Evolutionary conservation across 2,888 invertebrate species (phyloP), one percentile per base, ranked within the genome.

Genomic region (Thumatha senex): DNA sequence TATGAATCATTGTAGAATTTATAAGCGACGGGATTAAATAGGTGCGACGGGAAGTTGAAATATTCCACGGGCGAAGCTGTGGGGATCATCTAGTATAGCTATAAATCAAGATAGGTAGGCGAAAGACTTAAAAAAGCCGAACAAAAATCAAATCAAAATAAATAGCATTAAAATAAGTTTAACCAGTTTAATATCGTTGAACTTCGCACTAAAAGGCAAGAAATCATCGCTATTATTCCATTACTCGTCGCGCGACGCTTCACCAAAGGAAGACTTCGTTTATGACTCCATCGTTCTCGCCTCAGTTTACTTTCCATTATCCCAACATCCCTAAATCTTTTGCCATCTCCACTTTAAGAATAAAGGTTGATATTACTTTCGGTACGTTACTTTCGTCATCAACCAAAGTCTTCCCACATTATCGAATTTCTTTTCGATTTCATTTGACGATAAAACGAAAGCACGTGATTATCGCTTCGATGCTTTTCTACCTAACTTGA

Each of bases 361-460:
- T 33, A 33, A 42, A 42, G 10, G n/a, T 15, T 8, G n/a, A n/a
- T 34, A 31, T 34, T 43, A 34, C 33, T 34, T 9, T 18, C 18
- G 14, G 18, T 14, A 33, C n/a, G 12, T 34, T 43, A 42, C 42
- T 15, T 33, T n/a, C 14, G 11, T 42, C 18, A 14, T 43, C 40
- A 30, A n/a, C 24, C 24, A 8, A 24, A 24, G 24, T 15, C 42
- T 34, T 18, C 31, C 10, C 7, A 39, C 31, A 33, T 33, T 31
- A 15, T 31, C 12, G 15, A 15, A 7, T 7, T 30, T 18, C 36
- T 36, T 11, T 29, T 24, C 13, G 24, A 31, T 39, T 38, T 45
- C 30, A 12, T 12, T 13, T 8, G 18, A 24, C 40, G 18, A 40
- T 47, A 34, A 47, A 41, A 40, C n/a, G 14, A 33, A 35, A 47